These are phyloP conservation scores for Notothenia rossii DNA, from an alignment of 2,113 vertebrate species.

Conservation along the genomic window DNA sequence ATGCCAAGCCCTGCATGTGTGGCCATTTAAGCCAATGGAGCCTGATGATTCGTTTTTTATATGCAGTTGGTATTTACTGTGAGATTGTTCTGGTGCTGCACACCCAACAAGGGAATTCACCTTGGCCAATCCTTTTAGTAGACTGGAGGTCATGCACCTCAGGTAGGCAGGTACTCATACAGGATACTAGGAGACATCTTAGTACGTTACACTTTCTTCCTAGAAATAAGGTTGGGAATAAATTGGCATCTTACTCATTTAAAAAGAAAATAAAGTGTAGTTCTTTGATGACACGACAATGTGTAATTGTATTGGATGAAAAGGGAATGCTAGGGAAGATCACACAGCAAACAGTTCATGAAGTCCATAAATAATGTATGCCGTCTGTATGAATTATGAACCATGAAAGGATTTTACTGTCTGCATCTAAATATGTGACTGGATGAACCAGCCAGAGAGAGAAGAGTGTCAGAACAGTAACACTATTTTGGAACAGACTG, in stretches of 20 bases:
- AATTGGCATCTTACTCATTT: neutral
- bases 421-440: conserved; percentile 75
- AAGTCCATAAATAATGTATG: conserved; percentile 78
- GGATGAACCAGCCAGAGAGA: conserved; percentile 49
- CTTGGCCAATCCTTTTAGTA: conserved; percentile 15
- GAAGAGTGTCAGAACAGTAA: conserved; percentile 15
- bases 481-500: conserved; percentile 9
- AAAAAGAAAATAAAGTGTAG: neutral
- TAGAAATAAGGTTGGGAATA: neutral
- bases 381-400: conserved; percentile 82
- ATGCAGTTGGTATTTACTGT: conserved; percentile 17
- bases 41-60: conserved; percentile 23
- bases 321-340: conserved; percentile 63
- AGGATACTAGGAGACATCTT: neutral
- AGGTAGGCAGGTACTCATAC: neutral
- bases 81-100: conserved; percentile 3
- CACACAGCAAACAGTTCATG: conserved; percentile 76
- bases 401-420: conserved; percentile 80
- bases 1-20: conserved; percentile 51
- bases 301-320: conserved; percentile 22
- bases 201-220: neutral
- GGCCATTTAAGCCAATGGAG: conserved; percentile 13
- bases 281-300: conserved; percentile 39
- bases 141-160: conserved; percentile 38
- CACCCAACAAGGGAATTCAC: conserved; percentile 44